Evolutionary conservation across 2,113 vertebrate genomes (phyloP).

Genomic region (Peromyscus polionotus): DNA sequence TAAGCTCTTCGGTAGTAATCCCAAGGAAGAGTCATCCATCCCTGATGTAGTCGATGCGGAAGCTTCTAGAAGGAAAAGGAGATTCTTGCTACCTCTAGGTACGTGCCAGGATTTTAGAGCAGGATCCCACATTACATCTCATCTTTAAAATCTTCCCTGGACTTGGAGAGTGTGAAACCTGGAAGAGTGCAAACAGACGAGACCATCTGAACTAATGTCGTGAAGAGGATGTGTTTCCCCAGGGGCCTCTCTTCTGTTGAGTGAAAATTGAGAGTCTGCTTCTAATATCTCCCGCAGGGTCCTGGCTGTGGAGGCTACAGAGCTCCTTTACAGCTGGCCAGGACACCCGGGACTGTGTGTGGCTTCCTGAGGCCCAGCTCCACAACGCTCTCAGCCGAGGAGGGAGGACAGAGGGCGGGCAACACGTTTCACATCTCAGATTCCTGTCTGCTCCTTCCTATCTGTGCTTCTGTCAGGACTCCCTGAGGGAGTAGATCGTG

Average conservation of each 20-base stretch:
- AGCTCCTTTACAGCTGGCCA: background rate
- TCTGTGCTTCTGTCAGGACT: background rate
- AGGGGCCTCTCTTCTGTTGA: background rate
- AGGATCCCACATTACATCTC: background rate
- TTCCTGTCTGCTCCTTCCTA: background rate
- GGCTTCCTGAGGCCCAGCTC: background rate
- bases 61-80: background rate
- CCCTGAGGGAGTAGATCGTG: background rate
- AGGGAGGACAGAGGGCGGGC: background rate
- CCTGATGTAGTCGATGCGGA: background rate
- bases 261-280: slow-evolving; percentile 1
- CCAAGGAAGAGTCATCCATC: background rate
- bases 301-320: background rate
- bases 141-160: background rate
- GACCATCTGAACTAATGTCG: background rate
- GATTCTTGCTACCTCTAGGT: slow-evolving; percentile 2
- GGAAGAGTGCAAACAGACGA: background rate
- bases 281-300: background rate
- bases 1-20: background rate
- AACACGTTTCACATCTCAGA: background rate
- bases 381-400: rapidly evolving
- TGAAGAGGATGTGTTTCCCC: background rate
- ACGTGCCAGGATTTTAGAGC: background rate
- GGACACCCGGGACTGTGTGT: background rate
- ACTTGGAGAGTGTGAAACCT: background rate